These are phyloP conservation scores for Nomada hirtipes DNA, from an alignment of 2,888 invertebrate species.

Conservation along the genomic window DNA sequence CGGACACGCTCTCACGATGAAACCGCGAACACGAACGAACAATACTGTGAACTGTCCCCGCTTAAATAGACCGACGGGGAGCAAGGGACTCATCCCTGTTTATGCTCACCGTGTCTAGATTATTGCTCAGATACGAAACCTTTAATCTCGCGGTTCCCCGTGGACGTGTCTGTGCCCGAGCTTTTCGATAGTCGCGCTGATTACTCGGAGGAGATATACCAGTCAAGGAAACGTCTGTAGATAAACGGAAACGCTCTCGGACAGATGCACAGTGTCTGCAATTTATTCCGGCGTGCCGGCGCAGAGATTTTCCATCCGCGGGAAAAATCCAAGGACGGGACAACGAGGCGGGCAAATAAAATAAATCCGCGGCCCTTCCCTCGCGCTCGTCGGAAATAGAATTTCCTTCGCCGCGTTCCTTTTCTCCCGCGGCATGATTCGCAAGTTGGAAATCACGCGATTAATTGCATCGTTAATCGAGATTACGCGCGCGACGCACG, in stretches of 20 bases:
- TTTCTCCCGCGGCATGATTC: constrained; percentile 13
- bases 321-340: neutral
- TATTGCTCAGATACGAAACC: constrained; percentile 16
- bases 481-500: constrained; percentile 20
- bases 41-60: constrained; percentile 52
- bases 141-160: neutral
- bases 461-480: constrained; percentile 44
- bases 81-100: constrained; percentile 5
- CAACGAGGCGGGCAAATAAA: neutral
- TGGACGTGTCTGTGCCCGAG: neutral
- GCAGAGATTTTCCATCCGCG: neutral
- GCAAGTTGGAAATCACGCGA: constrained; percentile 29
- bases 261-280: constrained; percentile 14
- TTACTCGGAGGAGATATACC: constrained; percentile 11
- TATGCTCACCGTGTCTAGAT: constrained; percentile 19
- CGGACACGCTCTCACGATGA: constrained; percentile 44
- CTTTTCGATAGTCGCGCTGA: constrained; percentile 36
- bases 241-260: neutral
- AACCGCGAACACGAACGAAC: constrained; percentile 22
- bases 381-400: too few relatives aligned
- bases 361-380: too few relatives aligned
- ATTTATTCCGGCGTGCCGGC: constrained; percentile 7
- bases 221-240: constrained; percentile 3
- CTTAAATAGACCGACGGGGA: constrained; percentile 49
- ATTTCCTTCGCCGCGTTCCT: neutral